Base-by-base conservation (phyloP, 2,113 vertebrate species). In the Corvus moneduloides region DNA sequence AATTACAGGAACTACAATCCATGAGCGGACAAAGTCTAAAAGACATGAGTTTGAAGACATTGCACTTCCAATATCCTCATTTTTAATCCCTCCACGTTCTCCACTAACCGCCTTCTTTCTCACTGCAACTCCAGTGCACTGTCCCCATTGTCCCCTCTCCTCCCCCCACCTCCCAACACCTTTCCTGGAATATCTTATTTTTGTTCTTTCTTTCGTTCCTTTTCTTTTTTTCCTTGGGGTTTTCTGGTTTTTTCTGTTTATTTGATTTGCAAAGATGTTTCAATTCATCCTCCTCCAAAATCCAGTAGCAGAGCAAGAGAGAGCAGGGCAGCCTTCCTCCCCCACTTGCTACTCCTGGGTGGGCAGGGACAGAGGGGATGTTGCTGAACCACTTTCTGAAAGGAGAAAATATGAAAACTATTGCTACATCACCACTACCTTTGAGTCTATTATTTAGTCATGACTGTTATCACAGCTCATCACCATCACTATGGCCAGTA, bases 141-240 rank as follows among this genome's bases (percentile, higher is more conserved):
- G 11, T 2, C 7, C 16, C 4, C 18, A 24, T 16, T 37, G 6
- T 2, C 7, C 22, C 3, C 1, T 61, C 35, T 58, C 15, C 22
- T 76, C 13, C 13, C 10, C 3, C 1, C 8, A 22, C 6, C 30
- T 73, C n/a, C 10, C 19, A 51, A 3, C 7, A 32, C 11, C 11
- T 72, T 55, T 77, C 23, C 51, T 73, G 32, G 33, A 81, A 64
- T 7, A 59, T 21, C 1, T 18, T 44, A 0, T 35, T 63, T 8
- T 49, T n/a, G 1, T 81, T 44, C 11, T 23, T 46, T 32, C 16
- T 28, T 52, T 27, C 4, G 2, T 54, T 12, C 9, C 13, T 33
- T 9, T 15, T 15, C 17, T 30, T 37, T 26, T 7, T 44, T 18
- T 44, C 43, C 33, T 9, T 26, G 5, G 7, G 4, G 28, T 30